Evolutionary conservation across 1,140 invertebrate species (phyloP), one percentile per base, ranked within the genome.

Genomic region (Ruditapes philippinarum): DNA sequence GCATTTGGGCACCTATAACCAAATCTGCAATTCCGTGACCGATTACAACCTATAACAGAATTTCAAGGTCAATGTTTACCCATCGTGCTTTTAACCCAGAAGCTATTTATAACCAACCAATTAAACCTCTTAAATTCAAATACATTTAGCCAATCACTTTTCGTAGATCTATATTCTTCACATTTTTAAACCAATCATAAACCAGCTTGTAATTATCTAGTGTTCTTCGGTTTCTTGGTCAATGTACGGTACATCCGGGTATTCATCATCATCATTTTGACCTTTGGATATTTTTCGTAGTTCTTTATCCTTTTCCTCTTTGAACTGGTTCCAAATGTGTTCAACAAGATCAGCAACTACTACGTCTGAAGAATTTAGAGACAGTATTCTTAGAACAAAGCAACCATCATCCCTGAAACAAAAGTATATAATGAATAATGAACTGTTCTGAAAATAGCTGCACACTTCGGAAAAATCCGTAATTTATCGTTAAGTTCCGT

Each of bases 351-450:
- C 94, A 5, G 88, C 82, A 0, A 93, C 91, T 19, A 94, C 90
- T 19, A 95, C 42, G 36, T 93, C 92, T 36, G 91, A 92, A 4
- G 92, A 89, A 70, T 95, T 95, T 70, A 93, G 93, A 25, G 85
- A 80, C n/a, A 95, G 86, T 45, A 95, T 83, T 19, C 92, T 85
- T 73, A 94, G 65, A 22, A 94, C 84, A 78, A 95, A 93, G 33
- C 92, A 90, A 9, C 94, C 94, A 65, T 93, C 92, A 89, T 91
- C 91, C 51, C 94, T 86, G 33, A 76, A 60, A 42, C 12, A 68
- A 45, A 49, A 65, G 25, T 28, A 14, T 4, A 45, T 7, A 45
- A 45, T 45, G 5, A 45, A 5, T 45, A 7, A 45, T 45, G 5
- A 14, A 5, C 5, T 5, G 42, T 57, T 4, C 22, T 57, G 51